A percentile compares a stretch with the other conserved stretches of the same genome.
phyloP scores from a whole-genome alignment of 2,113 vertebrate genomes.

The Dinomys branickii region DNA sequence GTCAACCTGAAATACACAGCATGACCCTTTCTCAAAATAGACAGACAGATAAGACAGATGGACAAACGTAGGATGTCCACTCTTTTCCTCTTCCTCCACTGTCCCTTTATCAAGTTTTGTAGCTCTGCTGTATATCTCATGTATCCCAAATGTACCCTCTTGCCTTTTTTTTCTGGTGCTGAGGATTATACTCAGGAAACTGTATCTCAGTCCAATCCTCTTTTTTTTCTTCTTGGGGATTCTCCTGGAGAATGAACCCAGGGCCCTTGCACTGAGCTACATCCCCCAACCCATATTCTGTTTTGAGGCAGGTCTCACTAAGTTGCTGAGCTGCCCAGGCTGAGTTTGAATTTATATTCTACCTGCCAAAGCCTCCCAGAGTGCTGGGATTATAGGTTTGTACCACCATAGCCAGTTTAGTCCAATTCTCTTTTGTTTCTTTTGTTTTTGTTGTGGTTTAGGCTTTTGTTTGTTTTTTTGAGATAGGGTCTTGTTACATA shows the following conservation, averaged over 20 bases:
- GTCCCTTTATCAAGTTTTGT: background rate
- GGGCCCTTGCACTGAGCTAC: background rate
- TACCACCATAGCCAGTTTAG: background rate
- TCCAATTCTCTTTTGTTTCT: background rate
- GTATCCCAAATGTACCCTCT: background rate
- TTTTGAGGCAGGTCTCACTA: background rate
- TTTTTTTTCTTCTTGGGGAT: background rate
- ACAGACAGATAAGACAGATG: background rate
- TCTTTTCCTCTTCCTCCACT: background rate
- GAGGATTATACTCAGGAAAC: background rate
- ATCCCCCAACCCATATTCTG: background rate
- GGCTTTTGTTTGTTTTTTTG: background rate
- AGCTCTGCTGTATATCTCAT: background rate
- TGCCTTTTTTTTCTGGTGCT: background rate
- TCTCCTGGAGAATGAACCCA: background rate
- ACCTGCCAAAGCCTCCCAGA: background rate
- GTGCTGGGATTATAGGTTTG: background rate
- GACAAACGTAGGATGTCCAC: background rate
- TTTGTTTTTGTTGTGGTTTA: background rate
- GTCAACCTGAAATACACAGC: background rate
- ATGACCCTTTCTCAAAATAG: background rate
- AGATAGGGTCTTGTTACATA: background rate
- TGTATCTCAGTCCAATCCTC: background rate
- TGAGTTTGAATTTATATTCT: background rate
- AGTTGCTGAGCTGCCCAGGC: background rate